phyloP scores from a whole-genome alignment of 2,888 invertebrate species.

The Acleris sparsana region DNA sequence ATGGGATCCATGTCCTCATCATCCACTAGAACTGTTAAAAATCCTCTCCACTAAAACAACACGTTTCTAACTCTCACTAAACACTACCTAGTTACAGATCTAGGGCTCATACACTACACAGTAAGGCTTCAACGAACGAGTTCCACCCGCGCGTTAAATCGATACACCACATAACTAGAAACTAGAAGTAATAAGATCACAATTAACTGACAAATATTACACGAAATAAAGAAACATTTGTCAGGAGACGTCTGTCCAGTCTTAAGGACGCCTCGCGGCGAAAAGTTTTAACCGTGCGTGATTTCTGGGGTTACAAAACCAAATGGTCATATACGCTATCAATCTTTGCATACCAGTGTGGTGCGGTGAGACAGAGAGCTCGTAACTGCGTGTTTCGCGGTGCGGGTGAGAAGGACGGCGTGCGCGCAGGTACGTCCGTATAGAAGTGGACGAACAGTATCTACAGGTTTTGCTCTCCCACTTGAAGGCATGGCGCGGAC shows the following conservation, averaged over 20 bases:
- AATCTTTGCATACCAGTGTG: slow-evolving; percentile 84
- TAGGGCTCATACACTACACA: slow-evolving; percentile 55
- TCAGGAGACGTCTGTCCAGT: slow-evolving; percentile 66
- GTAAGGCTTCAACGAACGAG: slow-evolving; percentile 68
- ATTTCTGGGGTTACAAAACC: slow-evolving; percentile 82
- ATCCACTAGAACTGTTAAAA: slow-evolving; percentile 49
- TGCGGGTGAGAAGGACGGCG: slow-evolving; percentile 75
- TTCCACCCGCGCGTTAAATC: slow-evolving; percentile 57
- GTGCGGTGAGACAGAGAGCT: slow-evolving; percentile 73
- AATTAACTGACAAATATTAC: slow-evolving; percentile 61
- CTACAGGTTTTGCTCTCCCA: slow-evolving; percentile 84
- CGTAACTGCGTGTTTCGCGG: slow-evolving; percentile 50
- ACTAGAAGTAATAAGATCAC: slow-evolving; percentile 44
- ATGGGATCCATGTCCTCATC: slow-evolving; percentile 78
- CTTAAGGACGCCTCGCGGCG: slow-evolving; percentile 81
- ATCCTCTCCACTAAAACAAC: slow-evolving; percentile 14
- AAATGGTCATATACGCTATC: slow-evolving; percentile 83
- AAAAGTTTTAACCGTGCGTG: slow-evolving; percentile 81
- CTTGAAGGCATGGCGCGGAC: slow-evolving; percentile 80
- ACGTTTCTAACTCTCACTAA: slow-evolving; percentile 28
- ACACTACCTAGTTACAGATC: slow-evolving; percentile 52
- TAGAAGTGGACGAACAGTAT: slow-evolving; percentile 76
- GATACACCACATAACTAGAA: slow-evolving; percentile 58
- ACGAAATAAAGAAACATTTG: slow-evolving; percentile 46
- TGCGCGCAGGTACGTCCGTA: slow-evolving; percentile 72